Evolutionary conservation across 2,888 invertebrate genomes (phyloP).

Genomic region (Pardosa pseudoannulata): DNA sequence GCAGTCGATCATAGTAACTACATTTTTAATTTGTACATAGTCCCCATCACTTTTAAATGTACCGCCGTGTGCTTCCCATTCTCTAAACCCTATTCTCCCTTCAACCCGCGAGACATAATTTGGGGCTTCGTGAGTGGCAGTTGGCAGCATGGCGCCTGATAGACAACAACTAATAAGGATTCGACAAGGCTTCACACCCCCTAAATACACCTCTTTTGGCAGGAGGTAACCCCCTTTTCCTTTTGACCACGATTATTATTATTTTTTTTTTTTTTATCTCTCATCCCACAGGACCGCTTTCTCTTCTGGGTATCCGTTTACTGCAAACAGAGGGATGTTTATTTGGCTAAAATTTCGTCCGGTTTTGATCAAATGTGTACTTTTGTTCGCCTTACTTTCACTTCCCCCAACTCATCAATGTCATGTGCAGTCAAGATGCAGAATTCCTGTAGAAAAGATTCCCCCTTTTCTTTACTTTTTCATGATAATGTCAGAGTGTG

Average conservation of each 20-base stretch:
- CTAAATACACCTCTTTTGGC: constrained; percentile 61
- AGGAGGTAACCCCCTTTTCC: constrained; percentile 6
- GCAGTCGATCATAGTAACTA: too few relatives aligned
- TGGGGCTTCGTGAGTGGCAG: constrained; percentile 36
- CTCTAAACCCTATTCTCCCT: constrained; percentile 22
- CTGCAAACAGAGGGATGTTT: too few relatives aligned
- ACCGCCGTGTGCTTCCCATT: constrained; percentile 1
- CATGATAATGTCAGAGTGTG: too few relatives aligned
- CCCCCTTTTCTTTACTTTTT: too few relatives aligned
- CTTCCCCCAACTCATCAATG: too few relatives aligned
- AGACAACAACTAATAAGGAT: constrained; percentile 68
- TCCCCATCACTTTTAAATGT: not conserved
- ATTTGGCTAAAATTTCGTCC: too few relatives aligned
- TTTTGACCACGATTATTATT: constrained; percentile 2
- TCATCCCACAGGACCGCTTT: not conserved
- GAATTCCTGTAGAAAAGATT: too few relatives aligned
- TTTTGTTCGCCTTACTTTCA: too few relatives aligned
- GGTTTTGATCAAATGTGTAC: too few relatives aligned
- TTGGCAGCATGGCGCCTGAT: constrained; percentile 58
- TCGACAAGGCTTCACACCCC: constrained; percentile 60
- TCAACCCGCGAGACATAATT: constrained; percentile 53
- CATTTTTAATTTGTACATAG: not conserved
- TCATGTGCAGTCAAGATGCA: too few relatives aligned
- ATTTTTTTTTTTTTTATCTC: not conserved
- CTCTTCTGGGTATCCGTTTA: too few relatives aligned